phyloP scores from a whole-genome alignment of 2,888 invertebrate species.

The Xestobium rufovillosum region DNA sequence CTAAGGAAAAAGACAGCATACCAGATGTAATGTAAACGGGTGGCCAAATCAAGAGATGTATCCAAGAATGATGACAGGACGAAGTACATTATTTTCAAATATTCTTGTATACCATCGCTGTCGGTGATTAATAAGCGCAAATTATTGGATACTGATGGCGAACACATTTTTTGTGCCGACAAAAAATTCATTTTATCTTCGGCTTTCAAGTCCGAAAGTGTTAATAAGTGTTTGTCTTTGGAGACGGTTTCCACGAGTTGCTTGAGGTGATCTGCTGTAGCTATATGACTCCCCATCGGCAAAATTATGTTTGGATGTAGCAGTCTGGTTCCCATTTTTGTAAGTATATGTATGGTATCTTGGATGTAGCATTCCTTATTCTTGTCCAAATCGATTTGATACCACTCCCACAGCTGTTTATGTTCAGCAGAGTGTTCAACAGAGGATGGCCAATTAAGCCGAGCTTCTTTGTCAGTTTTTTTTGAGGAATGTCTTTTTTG shows the following conservation, averaged over 20 bases:
- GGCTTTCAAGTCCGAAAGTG: slow-evolving; percentile 4
- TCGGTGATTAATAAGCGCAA: slow-evolving; percentile 6
- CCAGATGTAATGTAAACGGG: slow-evolving; percentile 15
- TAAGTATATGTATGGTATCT: slow-evolving; percentile 16
- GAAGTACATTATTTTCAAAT: slow-evolving; percentile 10
- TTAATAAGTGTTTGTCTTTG: slow-evolving; percentile 17
- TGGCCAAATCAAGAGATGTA: slow-evolving; percentile 7
- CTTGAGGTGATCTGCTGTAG: slow-evolving; percentile 9
- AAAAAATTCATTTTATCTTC: slow-evolving; percentile 15
- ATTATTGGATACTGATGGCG: slow-evolving; percentile 3
- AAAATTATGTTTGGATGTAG: slow-evolving; percentile 11
- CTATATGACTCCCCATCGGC: slow-evolving; percentile 10
- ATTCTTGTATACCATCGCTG: slow-evolving; percentile 9
- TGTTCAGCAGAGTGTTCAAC: too few species aligned
- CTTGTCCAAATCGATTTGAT: slow-evolving; percentile 7
- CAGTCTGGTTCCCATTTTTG: slow-evolving; percentile 16
- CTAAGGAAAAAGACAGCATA: slow-evolving; percentile 13
- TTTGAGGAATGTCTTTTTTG: too few species aligned
- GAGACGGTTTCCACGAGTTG: slow-evolving; percentile 6
- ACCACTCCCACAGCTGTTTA: slow-evolving; percentile 13
- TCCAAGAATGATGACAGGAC: slow-evolving; percentile 11
- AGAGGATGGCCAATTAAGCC: too few species aligned
- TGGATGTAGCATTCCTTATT: slow-evolving; percentile 11
- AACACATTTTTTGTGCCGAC: slow-evolving; percentile 17
- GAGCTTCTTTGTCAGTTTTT: too few species aligned